Percentiles rank a stretch among this genome's conserved stretches.
phyloP scores from a whole-genome alignment of 23 tunicate genomes.

The Corella eumyota region DNA sequence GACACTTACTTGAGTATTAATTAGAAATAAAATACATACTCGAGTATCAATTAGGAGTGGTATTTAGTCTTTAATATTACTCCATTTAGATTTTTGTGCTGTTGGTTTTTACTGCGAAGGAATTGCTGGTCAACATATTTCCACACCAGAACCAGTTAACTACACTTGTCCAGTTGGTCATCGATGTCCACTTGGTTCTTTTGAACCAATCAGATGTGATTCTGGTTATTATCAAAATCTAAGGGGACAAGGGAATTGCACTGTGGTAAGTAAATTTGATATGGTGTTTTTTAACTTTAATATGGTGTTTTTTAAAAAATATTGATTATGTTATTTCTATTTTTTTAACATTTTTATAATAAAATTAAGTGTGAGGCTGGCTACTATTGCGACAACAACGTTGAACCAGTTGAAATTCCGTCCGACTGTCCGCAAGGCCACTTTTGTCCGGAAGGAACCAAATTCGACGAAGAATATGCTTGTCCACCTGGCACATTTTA shows the following conservation, averaged over 20 bases:
- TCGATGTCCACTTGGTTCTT: slow-evolving; percentile 30
- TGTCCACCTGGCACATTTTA: slow-evolving; percentile 73
- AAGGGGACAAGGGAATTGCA: slow-evolving; percentile 38
- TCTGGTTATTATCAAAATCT: slow-evolving; percentile 74
- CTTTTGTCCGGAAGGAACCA: slow-evolving; percentile 75
- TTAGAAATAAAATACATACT: no score
- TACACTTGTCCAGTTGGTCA: slow-evolving; percentile 74
- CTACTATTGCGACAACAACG: slow-evolving; percentile 85
- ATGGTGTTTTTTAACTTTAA: no score
- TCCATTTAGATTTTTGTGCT: slow-evolving; percentile 52
- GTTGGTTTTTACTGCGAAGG: slow-evolving; percentile 81
- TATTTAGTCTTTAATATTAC: no score
- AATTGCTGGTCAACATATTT: slow-evolving; percentile 21
- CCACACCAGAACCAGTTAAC: slow-evolving; percentile 37
- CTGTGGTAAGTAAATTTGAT: slow-evolving; percentile 23
- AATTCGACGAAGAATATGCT: slow-evolving; percentile 18
- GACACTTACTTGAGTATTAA: no score
- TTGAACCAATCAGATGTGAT: slow-evolving; percentile 30
- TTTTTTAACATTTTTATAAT: neutral
- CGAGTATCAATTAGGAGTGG: no score
- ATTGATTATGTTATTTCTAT: no score
- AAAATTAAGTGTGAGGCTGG: slow-evolving; percentile 44
- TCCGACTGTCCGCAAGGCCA: slow-evolving; percentile 80
- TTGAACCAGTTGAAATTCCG: slow-evolving; percentile 66
- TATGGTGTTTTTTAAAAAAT: no score